Evolutionary conservation across 2,113 vertebrate genomes (phyloP).

Genomic region (Anolis sagrei): DNA sequence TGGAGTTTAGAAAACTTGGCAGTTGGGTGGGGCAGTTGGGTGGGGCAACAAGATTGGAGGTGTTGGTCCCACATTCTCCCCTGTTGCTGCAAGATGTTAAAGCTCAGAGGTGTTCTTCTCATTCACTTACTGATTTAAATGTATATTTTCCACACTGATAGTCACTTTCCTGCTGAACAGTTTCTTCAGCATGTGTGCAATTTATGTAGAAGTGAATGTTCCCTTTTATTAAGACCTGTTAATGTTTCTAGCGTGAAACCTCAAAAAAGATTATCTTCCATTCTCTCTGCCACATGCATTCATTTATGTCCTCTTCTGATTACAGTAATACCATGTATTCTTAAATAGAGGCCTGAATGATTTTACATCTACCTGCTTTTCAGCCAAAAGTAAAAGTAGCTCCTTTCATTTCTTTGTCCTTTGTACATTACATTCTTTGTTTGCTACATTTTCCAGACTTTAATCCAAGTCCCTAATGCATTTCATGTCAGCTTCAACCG

Average conservation of each 20-base stretch:
- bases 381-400: background rate
- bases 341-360: background rate
- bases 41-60: too few species aligned
- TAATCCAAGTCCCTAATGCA: background rate
- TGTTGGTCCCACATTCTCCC: too few species aligned
- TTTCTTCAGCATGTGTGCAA: too few species aligned
- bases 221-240: background rate
- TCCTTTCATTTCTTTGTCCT: background rate
- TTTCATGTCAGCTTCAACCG: too few species aligned
- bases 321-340: background rate
- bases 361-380: background rate
- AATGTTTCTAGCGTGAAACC: background rate
- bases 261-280: background rate
- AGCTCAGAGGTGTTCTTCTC: too few species aligned
- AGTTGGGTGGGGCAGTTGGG: too few species aligned
- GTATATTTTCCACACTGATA: too few species aligned
- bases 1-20: too few species aligned
- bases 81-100: too few species aligned
- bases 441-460: background rate
- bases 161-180: too few species aligned
- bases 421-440: background rate
- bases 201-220: background rate
- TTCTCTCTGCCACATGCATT: background rate
- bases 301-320: background rate
- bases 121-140: too few species aligned